Percentiles rank a stretch among this genome's conserved stretches.
Evolutionary conservation across 2,113 vertebrate genomes (phyloP).

Genomic region (Barbus barbus): DNA sequence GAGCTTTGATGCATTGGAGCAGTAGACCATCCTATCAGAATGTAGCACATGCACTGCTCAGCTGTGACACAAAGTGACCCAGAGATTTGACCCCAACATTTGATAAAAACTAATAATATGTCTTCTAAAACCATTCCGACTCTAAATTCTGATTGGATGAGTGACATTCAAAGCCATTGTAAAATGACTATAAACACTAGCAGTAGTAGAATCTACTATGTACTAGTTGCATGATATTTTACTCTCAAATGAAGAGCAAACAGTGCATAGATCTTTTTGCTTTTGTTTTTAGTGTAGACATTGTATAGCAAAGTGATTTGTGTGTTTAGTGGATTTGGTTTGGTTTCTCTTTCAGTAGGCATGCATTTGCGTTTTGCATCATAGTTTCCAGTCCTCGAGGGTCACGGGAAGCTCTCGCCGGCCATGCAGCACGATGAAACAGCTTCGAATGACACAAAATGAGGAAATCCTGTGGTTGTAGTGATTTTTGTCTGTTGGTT

Average conservation of each 20-base stretch:
- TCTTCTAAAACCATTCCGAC: neutral
- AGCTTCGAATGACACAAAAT: constrained; percentile 37
- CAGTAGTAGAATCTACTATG: neutral
- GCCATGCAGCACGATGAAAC: neutral
- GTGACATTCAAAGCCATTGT: neutral
- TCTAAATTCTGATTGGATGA: no score
- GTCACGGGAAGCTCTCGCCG: neutral
- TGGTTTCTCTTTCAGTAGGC: neutral
- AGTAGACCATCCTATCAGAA: constrained; percentile 39
- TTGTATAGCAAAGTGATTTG: neutral
- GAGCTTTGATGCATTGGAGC: constrained; percentile 34
- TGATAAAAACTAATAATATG: constrained; percentile 3
- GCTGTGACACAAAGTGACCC: constrained; percentile 31
- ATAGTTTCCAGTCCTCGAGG: constrained; percentile 19
- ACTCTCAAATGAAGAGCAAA: neutral
- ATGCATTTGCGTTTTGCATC: neutral
- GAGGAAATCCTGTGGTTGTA: constrained; percentile 75
- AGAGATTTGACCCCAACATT: neutral
- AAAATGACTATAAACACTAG: neutral
- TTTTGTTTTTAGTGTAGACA: neutral
- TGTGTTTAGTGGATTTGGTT: neutral
- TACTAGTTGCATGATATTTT: neutral
- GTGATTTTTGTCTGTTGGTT: constrained; percentile 52
- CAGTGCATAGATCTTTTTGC: neutral
- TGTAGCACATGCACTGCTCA: constrained; percentile 16